Evolutionary conservation across 2,888 invertebrate genomes (phyloP), one percentile per base, ranked within the genome.

Genomic region (Megamerina dolium): DNA sequence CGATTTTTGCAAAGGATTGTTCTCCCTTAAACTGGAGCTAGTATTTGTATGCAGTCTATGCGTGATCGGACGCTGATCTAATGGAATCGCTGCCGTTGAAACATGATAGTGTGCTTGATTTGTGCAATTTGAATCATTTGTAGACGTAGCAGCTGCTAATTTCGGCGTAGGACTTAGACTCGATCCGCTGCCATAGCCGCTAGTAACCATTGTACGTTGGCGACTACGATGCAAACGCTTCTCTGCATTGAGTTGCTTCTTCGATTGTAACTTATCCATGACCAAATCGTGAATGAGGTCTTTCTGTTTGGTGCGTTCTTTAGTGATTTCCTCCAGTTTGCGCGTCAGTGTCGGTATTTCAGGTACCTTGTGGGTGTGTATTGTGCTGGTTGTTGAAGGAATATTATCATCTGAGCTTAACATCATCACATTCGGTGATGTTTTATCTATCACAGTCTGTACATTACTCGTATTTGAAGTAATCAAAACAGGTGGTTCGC

Each of bases 231-330:
- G 79, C 10, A 79, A 70, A 43, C 77, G 77, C 56, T 76, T 78
- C 54, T 78, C 80, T 3, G 77, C 75, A n/a, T 75, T 77, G 14
- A 75, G 74, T 54, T 80, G 81, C 54, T 81, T 82, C 57, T 82
- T 80, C 3, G 80, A 78, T 55, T 80, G 78, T 57, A 87, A 73
- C 67, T 86, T 83, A 60, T 85, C 87, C 77, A 90, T 80, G 39
- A 91, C 84, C 70, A 91, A 74, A 64, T 89, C 83, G 58, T 89
- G 81, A 35, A 91, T 85, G 19, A 90, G 75, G 63, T 83, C 85
- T 51, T 88, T 89, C 68, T 90, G 88, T 61, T 87, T 84, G 29
- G 83, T 84, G 42, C 88, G 76, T 63, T 88, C 87, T 60, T 84
- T 80, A 50, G 83, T 82, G 26, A 90, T 77, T 71, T 86, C 84